Conservation (phyloP, 2,888 invertebrate species). For the Ypsolopha scabrella region DNA sequence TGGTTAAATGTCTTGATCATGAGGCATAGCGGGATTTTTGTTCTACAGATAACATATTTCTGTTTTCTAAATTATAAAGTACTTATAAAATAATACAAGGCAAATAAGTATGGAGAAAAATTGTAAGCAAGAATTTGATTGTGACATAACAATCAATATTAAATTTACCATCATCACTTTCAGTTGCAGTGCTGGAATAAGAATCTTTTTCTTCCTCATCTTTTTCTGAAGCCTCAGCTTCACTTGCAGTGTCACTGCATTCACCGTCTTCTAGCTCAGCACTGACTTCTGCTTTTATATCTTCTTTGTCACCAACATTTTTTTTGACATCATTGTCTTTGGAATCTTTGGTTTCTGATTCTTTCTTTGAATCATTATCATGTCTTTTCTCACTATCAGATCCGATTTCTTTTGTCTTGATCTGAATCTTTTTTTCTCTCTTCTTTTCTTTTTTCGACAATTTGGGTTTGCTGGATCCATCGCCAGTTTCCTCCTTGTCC, state of each 20-base stretch:
- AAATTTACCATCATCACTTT: constrained; percentile 38
- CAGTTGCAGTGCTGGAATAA: constrained; percentile 43
- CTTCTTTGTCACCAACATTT: neutral
- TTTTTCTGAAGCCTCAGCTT: constrained; percentile 22
- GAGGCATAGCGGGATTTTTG: too few species aligned
- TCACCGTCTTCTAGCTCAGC: constrained; percentile 74
- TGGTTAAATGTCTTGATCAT: too few species aligned
- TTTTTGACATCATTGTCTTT: neutral
- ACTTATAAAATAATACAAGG: too few species aligned
- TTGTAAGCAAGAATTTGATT: too few species aligned
- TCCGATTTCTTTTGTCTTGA: constrained; percentile 9
- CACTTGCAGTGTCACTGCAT: constrained; percentile 63
- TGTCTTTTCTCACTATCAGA: constrained; percentile 1
- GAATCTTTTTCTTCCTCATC: constrained; percentile 23
- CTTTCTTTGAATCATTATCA: constrained; percentile 2
- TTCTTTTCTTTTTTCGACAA: constrained; percentile 12
- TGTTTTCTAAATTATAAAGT: too few species aligned
- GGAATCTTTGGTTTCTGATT: neutral
- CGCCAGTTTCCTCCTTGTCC: constrained; percentile 31
- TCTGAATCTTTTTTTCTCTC: constrained; percentile 11
- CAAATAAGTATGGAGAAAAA: too few species aligned
- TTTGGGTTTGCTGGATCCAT: constrained; percentile 9
- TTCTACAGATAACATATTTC: too few species aligned
- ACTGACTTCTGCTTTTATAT: constrained; percentile 15
- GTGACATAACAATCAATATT: constrained; percentile 14